These are phyloP conservation scores for Nyctibius bracteatus DNA, from an alignment of 2,113 vertebrate genomes.

Conservation along the genomic window DNA sequence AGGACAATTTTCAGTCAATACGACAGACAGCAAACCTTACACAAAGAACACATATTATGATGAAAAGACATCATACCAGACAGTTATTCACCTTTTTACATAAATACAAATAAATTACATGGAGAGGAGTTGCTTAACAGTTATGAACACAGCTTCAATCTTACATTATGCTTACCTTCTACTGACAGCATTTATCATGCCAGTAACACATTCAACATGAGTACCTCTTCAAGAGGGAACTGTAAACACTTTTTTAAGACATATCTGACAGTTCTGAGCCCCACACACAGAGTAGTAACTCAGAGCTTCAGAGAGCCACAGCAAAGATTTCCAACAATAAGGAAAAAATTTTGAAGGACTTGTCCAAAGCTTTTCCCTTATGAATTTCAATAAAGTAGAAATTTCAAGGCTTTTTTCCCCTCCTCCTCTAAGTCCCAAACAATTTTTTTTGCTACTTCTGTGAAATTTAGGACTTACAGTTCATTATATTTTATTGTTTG, in stretches of 20 bases:
- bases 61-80: not conserved
- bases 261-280: not conserved
- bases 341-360: not conserved
- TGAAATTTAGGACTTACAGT: not conserved
- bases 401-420: not conserved
- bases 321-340: not conserved
- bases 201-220: not conserved
- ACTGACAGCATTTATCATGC: not conserved
- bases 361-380: not conserved
- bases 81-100: not conserved
- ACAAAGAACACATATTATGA: not conserved
- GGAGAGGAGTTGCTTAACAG: not conserved
- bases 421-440: not conserved
- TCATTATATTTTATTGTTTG: not conserved
- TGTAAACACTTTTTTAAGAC: not conserved
- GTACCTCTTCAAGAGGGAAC: not conserved
- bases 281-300: not conserved
- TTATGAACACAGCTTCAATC: not conserved
- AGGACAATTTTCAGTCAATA: not conserved
- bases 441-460: not conserved
- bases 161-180: not conserved
- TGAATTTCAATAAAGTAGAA: not conserved
- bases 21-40: not conserved
- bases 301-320: not conserved
- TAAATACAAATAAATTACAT: not conserved